These are phyloP conservation scores for Saguinus midas DNA, from an alignment of 2,113 vertebrate species.

Conservation along the genomic window DNA sequence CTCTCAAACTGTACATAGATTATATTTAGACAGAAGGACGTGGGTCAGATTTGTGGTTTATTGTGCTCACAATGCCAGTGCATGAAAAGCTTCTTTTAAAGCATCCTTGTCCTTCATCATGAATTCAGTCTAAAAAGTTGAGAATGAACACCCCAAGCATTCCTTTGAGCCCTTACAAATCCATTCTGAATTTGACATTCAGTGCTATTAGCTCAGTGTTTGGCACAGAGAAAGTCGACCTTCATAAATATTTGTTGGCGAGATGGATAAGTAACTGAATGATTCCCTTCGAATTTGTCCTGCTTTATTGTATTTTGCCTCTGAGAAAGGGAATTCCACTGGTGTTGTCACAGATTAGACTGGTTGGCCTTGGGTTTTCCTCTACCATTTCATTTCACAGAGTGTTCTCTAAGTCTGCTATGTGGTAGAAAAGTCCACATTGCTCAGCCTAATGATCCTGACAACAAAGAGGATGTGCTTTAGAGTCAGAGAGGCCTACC, in stretches of 20 bases:
- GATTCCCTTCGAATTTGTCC: not conserved
- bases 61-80: not conserved
- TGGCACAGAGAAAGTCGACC: not conserved
- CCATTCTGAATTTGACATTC: not conserved
- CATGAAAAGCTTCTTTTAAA: not conserved
- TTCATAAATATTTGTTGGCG: not conserved
- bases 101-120: not conserved
- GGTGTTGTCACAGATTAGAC: not conserved
- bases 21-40: constrained; percentile 45
- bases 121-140: not conserved
- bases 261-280: not conserved
- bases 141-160: not conserved
- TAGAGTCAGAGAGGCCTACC: not conserved
- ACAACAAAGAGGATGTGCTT: not conserved
- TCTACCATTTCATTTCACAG: not conserved
- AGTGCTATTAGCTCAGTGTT: not conserved
- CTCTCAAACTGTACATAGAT: not conserved
- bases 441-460: not conserved
- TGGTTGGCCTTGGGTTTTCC: not conserved
- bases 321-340: not conserved
- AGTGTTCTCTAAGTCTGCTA: not conserved
- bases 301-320: not conserved
- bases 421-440: not conserved
- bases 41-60: not conserved
- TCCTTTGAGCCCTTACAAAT: not conserved